phyloP scores from a whole-genome alignment of 1,140 invertebrate species.

The Diachasma alloeum region DNA sequence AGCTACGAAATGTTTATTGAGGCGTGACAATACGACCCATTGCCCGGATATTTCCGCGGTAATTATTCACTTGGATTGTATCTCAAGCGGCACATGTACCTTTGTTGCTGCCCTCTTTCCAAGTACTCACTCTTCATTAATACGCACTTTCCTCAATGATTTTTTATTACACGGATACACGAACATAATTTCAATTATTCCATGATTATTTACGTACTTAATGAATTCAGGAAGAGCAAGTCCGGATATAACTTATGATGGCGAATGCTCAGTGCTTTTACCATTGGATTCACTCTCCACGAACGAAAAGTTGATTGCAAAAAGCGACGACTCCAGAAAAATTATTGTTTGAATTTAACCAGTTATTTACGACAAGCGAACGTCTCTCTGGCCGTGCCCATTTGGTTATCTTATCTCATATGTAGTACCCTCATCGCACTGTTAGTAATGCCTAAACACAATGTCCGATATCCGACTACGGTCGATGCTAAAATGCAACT shows the following conservation, averaged over 20 bases:
- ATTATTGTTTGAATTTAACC: too few relatives aligned
- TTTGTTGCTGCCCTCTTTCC: neutral
- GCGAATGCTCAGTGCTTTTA: neutral
- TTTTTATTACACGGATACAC: neutral
- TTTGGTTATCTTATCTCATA: neutral
- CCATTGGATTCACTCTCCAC: too few relatives aligned
- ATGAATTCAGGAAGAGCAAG: neutral
- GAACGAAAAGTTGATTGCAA: too few relatives aligned
- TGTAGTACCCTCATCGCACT: neutral
- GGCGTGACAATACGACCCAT: neutral
- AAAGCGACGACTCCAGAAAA: too few relatives aligned
- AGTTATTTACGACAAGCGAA: neutral
- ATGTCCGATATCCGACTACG: neutral
- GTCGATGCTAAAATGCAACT: neutral
- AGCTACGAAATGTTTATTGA: neutral
- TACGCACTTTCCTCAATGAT: neutral
- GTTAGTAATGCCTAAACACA: neutral
- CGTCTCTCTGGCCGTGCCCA: neutral
- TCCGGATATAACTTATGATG: neutral
- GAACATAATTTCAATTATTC: neutral
- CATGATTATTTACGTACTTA: neutral
- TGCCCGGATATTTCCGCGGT: neutral
- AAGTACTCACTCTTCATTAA: neutral
- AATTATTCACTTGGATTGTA: too few relatives aligned
- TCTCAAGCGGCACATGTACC: neutral